Base-by-base conservation (phyloP, 1,140 invertebrate species). In the Calliphora vicina region DNA sequence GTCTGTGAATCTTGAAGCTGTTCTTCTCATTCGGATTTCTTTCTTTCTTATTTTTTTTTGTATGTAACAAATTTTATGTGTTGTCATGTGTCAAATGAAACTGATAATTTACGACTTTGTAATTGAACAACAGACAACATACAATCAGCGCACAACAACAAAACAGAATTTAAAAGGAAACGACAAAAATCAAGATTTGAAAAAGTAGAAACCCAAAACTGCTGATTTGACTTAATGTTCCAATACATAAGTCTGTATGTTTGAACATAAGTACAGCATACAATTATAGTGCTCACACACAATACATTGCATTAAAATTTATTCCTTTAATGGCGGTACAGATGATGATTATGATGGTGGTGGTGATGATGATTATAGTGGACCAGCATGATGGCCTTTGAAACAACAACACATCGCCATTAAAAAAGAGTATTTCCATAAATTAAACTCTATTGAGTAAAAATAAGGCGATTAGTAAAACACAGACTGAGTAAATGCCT, bases 31-130 rank as follows among this genome's bases (percentile, higher is more conserved):
- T 57, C 5, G 1, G 2, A 5, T n/a, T 57, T 6, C 12, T 57
- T 17, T n/a, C 50, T 57, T 17, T 17, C n/a, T 57, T 15, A 2
- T 57, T 57, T 57, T 57, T 57, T 57, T 17, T n/a, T 57, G 50
- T 57, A 17, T 73, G 73, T 72, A 35, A 82, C 87, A 85, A 86
- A 86, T 89, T 89, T 89, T 89, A 89, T 89, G 86, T 86, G 85
- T 87, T 89, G 88, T 89, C 88, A 89, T 89, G 88, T 89, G 88
- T 89, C 88, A 89, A 88, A 89, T 89, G 88, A 87, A 89, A 89
- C 88, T 87, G 86, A 85, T 85, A 89, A 89, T 89, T 89, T 89
- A 89, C 88, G 88, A 86, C 86, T 89, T 89, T 89, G 88, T 89
- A 89, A 89, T 89, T 89, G 88, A 88, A 89, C 86, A 85, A 86